A percentile compares a stretch with the other conserved stretches of the same genome.
Evolutionary conservation across 92 coral and sea anemone genomes (phyloP).

Genomic region (Phenganax subtilis): DNA sequence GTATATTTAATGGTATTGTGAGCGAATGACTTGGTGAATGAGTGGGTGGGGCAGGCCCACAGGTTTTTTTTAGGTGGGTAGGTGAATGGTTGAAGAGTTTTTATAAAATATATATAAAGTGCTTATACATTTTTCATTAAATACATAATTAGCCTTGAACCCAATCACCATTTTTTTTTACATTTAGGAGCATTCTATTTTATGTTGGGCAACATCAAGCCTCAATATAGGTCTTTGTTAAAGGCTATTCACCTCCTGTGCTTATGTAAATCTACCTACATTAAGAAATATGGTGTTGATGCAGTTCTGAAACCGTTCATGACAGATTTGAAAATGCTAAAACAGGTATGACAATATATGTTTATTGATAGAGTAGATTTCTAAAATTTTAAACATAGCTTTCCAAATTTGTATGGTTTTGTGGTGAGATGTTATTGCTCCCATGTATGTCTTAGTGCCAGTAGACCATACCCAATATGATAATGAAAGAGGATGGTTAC

Average conservation of each 20-base stretch:
- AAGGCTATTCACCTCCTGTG: constrained; percentile 28
- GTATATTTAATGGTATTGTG: not conserved
- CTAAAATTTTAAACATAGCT: no score
- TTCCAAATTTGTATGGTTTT: no score
- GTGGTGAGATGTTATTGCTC: no score
- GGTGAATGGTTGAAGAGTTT: not conserved
- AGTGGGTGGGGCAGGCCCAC: not conserved
- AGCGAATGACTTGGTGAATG: not conserved
- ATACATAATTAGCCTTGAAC: not conserved
- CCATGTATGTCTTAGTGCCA: no score
- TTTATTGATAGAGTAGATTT: no score
- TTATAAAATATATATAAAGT: not conserved
- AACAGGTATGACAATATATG: constrained; percentile 8
- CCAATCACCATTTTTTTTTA: not conserved
- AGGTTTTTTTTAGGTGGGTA: not conserved
- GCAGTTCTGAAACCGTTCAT: constrained; percentile 15
- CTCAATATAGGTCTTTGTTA: constrained; percentile 26
- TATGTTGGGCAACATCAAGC: constrained; percentile 30
- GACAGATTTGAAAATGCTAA: not conserved
- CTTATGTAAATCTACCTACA: not conserved
- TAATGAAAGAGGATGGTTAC: no score
- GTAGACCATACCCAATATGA: no score
- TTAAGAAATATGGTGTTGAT: constrained; percentile 39
- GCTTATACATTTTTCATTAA: not conserved
- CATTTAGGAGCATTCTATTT: constrained; percentile 20